A percentile compares a stretch with the other conserved stretches of the same genome.
Conservation (phyloP, 1,140 invertebrate species). For the Eumaeus atala region DNA sequence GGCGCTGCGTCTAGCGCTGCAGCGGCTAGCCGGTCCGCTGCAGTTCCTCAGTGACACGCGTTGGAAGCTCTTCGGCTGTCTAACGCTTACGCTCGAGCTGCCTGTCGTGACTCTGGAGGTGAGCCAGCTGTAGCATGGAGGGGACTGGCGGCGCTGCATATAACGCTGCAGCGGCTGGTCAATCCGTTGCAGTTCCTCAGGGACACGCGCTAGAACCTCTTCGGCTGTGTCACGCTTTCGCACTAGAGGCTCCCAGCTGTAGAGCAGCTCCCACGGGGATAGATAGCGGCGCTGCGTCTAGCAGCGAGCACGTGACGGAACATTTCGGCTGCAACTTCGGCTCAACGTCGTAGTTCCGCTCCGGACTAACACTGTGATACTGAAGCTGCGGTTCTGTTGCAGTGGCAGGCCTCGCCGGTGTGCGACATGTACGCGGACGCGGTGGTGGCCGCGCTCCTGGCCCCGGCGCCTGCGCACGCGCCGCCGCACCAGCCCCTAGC, state of each 20-base stretch:
- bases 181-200: too few species aligned
- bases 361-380: too few species aligned
- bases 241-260: too few species aligned
- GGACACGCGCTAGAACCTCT: too few species aligned
- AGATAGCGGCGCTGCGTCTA: too few species aligned
- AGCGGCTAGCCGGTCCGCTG: conserved; percentile 88
- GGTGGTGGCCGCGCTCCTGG: conserved; percentile 87
- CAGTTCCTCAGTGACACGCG: conserved; percentile 82
- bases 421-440: conserved; percentile 99
- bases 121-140: conserved; percentile 30
- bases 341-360: too few species aligned
- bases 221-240: too few species aligned
- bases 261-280: too few species aligned
- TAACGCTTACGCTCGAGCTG: conserved; percentile 89
- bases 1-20: conserved; percentile 88
- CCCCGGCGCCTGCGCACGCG: conserved; percentile 38
- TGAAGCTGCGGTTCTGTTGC: conserved; percentile 18
- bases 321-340: too few species aligned
- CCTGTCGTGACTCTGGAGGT: conserved; percentile 90
- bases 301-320: too few species aligned
- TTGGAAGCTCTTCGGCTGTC: conserved; percentile 83
- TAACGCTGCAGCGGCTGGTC: too few species aligned
- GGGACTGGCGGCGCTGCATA: too few species aligned
- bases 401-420: conserved; percentile 95
- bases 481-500: conserved; percentile 71